Base-by-base conservation (phyloP, 2,888 invertebrate genomes). In the Drosophila kambysellisi region DNA sequence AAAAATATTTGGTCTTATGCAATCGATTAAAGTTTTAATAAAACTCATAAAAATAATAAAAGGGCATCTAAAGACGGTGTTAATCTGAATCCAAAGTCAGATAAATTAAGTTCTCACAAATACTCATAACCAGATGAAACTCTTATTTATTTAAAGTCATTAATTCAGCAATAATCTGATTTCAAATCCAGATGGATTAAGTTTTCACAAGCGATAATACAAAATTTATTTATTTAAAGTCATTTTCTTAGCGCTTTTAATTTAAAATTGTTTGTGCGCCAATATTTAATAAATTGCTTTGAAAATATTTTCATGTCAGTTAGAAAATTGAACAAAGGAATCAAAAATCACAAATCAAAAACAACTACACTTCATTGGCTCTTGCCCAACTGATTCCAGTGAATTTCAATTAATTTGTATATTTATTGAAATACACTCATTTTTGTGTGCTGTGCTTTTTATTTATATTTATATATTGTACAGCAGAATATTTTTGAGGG, bases 361-460 rank as follows among this genome's bases (percentile, higher is more conserved):
- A 53, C 59, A 65, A 64, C 9, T 61, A 37, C 59, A 62, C 62
- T 74, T 65, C 66, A 69, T 50, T 69, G 79, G 60, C 60, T 68
- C 62, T 63, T 53, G 79, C 43, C 41, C 65, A 50, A 74, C 64
- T 29, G 43, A 62, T 59, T 62, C 65, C 56, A 64, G 54, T 74
- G 74, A 78, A 76, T 78, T 79, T 74, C 74, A 77, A 77, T 77
- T 56, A 78, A 50, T 50, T 67, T 25, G 41, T 41, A 25, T 52
- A 56, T 74, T 61, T 58, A 7, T 61, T 67, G 64, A 46, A 15
- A 46, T 58, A 74, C 60, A 72, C 67, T 30, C 17, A 56, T n/a
- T 30, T 54, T 29, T 65, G 65, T 52, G 32, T 59, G 57, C 46
- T 53, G 58, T 67, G 63, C 66, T 67, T 65, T 75, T 68, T 68